These are phyloP conservation scores for Eumaeus atala DNA, from an alignment of 1,140 invertebrate genomes.

Conservation along the genomic window DNA sequence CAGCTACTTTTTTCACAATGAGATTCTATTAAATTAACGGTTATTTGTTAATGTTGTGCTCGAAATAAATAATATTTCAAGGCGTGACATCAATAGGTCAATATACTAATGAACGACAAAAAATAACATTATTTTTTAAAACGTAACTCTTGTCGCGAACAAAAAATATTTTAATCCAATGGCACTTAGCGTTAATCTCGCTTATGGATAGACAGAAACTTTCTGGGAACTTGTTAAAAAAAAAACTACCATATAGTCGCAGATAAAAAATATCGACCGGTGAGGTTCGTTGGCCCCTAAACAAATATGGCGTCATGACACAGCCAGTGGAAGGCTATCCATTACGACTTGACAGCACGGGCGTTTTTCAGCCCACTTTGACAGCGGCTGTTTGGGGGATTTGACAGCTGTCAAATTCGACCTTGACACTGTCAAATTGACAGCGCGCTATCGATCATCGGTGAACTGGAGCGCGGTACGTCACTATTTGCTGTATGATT, in stretches of 20 bases:
- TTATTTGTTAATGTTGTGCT: not conserved
- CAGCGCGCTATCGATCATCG: conserved; percentile 54
- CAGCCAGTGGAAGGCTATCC: conserved; percentile 51
- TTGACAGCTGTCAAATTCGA: conserved; percentile 63
- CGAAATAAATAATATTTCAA: conserved; percentile 1
- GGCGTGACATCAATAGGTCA: conserved; percentile 1
- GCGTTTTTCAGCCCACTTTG: conserved; percentile 54
- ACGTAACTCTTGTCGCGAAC: conserved; percentile 1
- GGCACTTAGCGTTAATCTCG: conserved; percentile 24
- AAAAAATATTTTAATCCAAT: conserved; percentile 24
- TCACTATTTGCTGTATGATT: conserved; percentile 29
- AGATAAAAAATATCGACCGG: conserved; percentile 33
- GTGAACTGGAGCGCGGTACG: conserved; percentile 26
- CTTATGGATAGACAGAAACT: conserved; percentile 22
- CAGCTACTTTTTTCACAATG: conserved; percentile 1
- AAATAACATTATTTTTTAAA: not conserved
- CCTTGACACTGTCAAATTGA: conserved; percentile 57
- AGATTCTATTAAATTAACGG: conserved; percentile 8
- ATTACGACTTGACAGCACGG: conserved; percentile 56
- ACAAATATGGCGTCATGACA: conserved; percentile 40
- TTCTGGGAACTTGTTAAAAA: conserved; percentile 20
- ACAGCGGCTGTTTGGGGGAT: conserved; percentile 46
- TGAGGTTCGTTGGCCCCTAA: conserved; percentile 44
- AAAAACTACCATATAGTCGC: conserved; percentile 32
- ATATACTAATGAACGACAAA: conserved; percentile 7